These are phyloP conservation scores for Brenthis ino DNA, from an alignment of 2,888 invertebrate genomes.

Conservation along the genomic window DNA sequence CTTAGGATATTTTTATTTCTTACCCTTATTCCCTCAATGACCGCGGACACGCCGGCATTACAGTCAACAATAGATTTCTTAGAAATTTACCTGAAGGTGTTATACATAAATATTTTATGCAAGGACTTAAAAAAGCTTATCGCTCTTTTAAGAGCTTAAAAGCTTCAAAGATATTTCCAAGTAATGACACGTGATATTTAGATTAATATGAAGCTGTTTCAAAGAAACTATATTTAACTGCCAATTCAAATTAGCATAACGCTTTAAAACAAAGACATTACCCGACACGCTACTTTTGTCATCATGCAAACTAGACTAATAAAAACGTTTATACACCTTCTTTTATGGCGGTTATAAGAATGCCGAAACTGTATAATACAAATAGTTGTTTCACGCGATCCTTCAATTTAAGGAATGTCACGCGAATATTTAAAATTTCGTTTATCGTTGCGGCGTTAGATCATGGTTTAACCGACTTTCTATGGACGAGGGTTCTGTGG, in stretches of 20 bases:
- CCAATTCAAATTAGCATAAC: constrained; percentile 7
- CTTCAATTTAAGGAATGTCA: constrained; percentile 13
- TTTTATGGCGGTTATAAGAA: constrained; percentile 6
- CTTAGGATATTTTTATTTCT: not conserved
- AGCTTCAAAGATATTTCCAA: too few relatives aligned
- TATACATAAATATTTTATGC: too few relatives aligned
- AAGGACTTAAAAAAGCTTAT: too few relatives aligned
- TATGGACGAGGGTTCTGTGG: too few relatives aligned
- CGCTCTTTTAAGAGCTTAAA: too few relatives aligned
- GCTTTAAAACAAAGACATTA: constrained; percentile 20
- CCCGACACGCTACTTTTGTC: constrained; percentile 5
- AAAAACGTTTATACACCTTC: constrained; percentile 17
- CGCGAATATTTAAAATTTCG: constrained; percentile 8
- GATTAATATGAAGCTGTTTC: too few relatives aligned
- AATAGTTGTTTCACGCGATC: constrained; percentile 13
- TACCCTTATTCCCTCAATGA: not conserved
- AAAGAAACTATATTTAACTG: not conserved
- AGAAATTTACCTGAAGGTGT: too few relatives aligned
- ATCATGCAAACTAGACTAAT: constrained; percentile 17
- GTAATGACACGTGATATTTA: too few relatives aligned
- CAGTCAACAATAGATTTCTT: too few relatives aligned
- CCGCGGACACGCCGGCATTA: too few relatives aligned
- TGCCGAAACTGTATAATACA: not conserved
- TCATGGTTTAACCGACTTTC: too few relatives aligned
- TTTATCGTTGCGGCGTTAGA: not conserved